Conservation (phyloP, 2,888 invertebrate species). For the Microctonus brassicae region DNA sequence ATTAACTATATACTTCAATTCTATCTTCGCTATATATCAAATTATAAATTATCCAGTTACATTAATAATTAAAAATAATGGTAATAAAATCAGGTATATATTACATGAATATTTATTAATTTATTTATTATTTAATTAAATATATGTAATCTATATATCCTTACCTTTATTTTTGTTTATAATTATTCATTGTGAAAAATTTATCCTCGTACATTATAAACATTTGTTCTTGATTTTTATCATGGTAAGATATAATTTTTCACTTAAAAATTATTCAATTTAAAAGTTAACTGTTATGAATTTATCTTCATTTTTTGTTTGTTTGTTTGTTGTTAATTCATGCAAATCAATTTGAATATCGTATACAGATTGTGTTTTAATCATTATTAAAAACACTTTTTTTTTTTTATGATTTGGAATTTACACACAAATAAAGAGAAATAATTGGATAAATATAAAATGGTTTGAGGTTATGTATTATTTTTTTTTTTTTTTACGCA, state of each 20-base stretch:
- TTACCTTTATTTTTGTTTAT: background rate
- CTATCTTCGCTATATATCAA: background rate
- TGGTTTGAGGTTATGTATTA: background rate
- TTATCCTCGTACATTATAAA: too few species aligned
- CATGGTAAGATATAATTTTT: background rate
- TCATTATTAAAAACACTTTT: too few species aligned
- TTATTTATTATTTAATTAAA: too few species aligned
- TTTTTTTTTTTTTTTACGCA: background rate
- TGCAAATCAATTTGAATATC: background rate
- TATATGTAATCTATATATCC: background rate
- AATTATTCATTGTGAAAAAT: background rate
- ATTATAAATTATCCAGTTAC: background rate
- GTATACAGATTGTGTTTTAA: background rate
- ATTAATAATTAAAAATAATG: background rate
- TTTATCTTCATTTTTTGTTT: background rate
- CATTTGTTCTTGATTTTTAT: background rate
- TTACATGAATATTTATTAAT: background rate
- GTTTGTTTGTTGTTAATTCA: background rate
- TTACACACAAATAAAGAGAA: background rate
- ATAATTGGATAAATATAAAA: background rate
- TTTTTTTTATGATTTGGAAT: too few species aligned
- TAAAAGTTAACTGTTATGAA: background rate
- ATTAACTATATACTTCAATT: background rate
- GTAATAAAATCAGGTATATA: slow-evolving; percentile 20
- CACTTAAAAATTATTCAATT: too few species aligned